phyloP scores from a whole-genome alignment of 2,888 invertebrate species.

The Eilema griseolum region DNA sequence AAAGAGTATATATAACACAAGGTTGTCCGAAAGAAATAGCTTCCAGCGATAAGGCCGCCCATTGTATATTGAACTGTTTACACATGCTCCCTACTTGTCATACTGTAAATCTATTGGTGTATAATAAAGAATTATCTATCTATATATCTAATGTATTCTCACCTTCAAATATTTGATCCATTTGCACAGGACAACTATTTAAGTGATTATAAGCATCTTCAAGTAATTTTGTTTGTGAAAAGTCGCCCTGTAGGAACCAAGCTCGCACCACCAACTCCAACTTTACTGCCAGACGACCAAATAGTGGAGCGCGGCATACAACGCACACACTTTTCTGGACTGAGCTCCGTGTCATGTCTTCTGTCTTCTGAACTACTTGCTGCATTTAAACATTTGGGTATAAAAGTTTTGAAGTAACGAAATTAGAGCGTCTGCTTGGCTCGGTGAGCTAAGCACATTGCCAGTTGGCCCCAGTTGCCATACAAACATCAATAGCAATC shows the following conservation, averaged over 20 bases:
- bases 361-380: constrained; percentile 96
- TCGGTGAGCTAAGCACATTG: no score
- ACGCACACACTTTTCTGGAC: constrained; percentile 99
- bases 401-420: not conserved
- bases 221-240: constrained; percentile 94
- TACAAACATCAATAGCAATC: no score
- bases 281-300: constrained; percentile 98
- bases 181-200: constrained; percentile 92
- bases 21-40: no score
- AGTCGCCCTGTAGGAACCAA: constrained; percentile 98
- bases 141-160: no score
- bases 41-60: no score
- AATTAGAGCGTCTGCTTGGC: no score
- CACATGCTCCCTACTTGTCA: no score
- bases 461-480: no score
- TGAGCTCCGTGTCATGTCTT: constrained; percentile 98
- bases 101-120: no score
- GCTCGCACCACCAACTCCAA: constrained; percentile 98
- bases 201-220: constrained; percentile 97
- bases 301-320: constrained; percentile 95
- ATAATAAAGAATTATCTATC: no score
- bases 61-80: no score
- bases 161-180: constrained; percentile 84
- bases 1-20: no score
- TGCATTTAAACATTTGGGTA: constrained; percentile 64